Percentiles rank a stretch among this genome's conserved stretches.
These are phyloP conservation scores for Phoenicopterus ruber DNA, from an alignment of 2,113 vertebrate genomes.

Conservation along the genomic window DNA sequence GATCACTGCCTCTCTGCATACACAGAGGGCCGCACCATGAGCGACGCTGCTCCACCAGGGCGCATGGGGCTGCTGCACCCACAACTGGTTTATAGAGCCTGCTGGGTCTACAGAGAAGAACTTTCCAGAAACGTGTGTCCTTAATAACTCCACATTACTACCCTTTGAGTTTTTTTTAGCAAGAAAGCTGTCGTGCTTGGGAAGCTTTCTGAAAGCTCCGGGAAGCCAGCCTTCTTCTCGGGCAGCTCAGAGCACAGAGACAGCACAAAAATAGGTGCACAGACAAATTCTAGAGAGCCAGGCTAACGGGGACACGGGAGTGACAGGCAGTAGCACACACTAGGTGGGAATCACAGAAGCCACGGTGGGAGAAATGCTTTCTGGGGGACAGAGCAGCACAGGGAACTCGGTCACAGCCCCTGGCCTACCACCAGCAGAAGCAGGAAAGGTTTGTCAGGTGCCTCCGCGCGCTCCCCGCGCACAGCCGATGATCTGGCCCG, in stretches of 20 bases:
- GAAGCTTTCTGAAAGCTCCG: background rate
- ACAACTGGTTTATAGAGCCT: background rate
- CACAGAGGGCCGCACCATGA: background rate
- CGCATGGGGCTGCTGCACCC: background rate
- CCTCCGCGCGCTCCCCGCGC: accelerated
- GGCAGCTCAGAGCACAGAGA: background rate
- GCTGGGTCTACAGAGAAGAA: background rate
- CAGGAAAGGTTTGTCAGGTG: background rate
- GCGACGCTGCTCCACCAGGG: background rate
- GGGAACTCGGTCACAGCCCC: background rate
- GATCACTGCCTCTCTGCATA: background rate
- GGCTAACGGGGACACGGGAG: background rate
- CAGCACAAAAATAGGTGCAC: background rate
- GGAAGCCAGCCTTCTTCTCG: background rate
- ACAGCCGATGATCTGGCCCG: background rate
- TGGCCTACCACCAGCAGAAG: background rate
- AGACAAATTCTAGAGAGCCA: background rate
- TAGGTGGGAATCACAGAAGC: background rate
- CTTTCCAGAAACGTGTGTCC: background rate
- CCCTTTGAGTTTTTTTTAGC: background rate
- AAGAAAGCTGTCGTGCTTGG: background rate
- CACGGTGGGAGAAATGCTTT: background rate
- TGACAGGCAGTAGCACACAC: background rate
- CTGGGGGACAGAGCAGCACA: background rate
- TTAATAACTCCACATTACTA: background rate